Evolutionary conservation across 1,140 invertebrate genomes (phyloP).

Genomic region (Drosophila lacertosa): DNA sequence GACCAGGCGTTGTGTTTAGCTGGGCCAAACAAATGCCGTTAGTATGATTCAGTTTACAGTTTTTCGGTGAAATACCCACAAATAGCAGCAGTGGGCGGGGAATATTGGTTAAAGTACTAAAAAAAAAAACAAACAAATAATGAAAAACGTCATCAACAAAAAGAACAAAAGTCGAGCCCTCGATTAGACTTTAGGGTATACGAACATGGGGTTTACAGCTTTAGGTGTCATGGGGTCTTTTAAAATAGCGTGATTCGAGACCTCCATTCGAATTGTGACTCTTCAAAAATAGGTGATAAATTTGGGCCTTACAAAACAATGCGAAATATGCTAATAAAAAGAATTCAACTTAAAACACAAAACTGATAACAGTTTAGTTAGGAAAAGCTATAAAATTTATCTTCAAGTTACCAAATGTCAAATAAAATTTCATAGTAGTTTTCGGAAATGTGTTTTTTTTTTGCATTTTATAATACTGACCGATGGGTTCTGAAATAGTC

Average conservation of each 20-base stretch:
- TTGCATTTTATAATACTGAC: too few species aligned
- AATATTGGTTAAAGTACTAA: neutral
- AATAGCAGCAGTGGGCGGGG: neutral
- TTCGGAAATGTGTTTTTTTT: too few species aligned
- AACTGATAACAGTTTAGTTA: too few species aligned
- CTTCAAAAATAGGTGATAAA: too few species aligned
- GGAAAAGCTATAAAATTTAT: too few species aligned
- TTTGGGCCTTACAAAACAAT: too few species aligned
- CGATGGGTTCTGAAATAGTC: too few species aligned
- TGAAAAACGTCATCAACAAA: conserved; percentile 22
- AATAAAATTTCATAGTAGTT: too few species aligned
- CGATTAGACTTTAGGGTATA: neutral
- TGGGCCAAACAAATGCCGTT: conserved; percentile 35
- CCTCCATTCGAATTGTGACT: neutral
- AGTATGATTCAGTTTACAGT: conserved; percentile 50
- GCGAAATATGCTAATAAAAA: too few species aligned
- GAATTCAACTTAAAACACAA: too few species aligned
- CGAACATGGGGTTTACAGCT: neutral
- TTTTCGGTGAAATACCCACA: conserved; percentile 30
- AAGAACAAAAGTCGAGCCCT: conserved; percentile 11
- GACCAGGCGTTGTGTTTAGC: conserved; percentile 45
- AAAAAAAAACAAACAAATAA: conserved; percentile 8
- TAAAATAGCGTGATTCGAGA: conserved; percentile 5
- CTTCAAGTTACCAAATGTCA: too few species aligned
- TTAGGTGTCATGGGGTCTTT: neutral